phyloP scores from a whole-genome alignment of 2,888 invertebrate genomes.

The Scaeva pyrastri region DNA sequence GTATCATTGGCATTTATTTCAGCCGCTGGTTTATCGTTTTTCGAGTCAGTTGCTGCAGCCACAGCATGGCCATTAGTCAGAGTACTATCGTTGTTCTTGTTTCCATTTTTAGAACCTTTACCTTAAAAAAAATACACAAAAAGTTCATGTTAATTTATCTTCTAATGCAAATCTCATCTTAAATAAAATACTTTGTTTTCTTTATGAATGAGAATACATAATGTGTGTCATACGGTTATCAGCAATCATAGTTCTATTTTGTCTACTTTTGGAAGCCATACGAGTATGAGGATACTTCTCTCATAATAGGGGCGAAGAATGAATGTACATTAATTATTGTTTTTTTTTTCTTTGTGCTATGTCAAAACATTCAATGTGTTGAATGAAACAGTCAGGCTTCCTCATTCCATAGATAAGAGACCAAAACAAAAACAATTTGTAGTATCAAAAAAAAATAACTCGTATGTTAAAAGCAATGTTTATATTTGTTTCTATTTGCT shows the following conservation, averaged over 20 bases:
- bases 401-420: not conserved
- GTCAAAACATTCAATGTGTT: not conserved
- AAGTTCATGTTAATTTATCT: not conserved
- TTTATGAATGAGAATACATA: slow-evolving; percentile 24
- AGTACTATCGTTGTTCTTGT: slow-evolving; percentile 53
- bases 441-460: not conserved
- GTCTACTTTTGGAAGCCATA: slow-evolving; percentile 46
- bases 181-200: slow-evolving; percentile 5
- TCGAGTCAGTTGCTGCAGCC: slow-evolving; percentile 45
- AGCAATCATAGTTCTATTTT: slow-evolving; percentile 18
- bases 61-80: slow-evolving; percentile 80
- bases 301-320: not conserved
- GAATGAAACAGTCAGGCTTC: slow-evolving; percentile 20
- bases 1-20: slow-evolving; percentile 66
- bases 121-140: slow-evolving; percentile 48
- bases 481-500: not conserved
- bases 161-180: slow-evolving; percentile 19
- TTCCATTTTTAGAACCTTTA: slow-evolving; percentile 76
- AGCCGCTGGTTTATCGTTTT: slow-evolving; percentile 56
- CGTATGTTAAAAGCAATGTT: no score
- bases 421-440: not conserved
- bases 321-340: not conserved
- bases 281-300: not conserved
- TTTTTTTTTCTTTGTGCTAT: not conserved
- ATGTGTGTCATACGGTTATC: slow-evolving; percentile 67